A percentile compares a stretch with the other conserved stretches of the same genome.
These are phyloP conservation scores for Reticulitermes lucifugus DNA, from an alignment of 2,888 invertebrate genomes.

Conservation along the genomic window DNA sequence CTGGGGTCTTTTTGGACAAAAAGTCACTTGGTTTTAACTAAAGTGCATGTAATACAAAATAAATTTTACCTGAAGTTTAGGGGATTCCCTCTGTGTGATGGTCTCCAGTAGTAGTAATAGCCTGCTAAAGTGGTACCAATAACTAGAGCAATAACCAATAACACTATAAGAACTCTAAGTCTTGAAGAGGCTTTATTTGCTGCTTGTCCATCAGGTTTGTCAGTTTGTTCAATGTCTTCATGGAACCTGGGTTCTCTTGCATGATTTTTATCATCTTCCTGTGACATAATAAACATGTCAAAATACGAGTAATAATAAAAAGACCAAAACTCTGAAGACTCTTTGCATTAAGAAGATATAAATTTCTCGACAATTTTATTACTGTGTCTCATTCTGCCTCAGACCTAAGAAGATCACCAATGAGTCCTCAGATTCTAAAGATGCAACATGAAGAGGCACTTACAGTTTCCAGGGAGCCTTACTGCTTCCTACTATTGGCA, in stretches of 20 bases:
- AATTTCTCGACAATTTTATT: not conserved
- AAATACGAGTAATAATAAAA: not conserved
- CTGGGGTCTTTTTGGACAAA: too few relatives aligned
- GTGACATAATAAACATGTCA: not conserved
- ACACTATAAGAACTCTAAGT: not conserved
- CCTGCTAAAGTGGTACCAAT: not conserved
- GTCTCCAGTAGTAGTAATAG: not conserved
- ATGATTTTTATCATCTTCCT: not conserved
- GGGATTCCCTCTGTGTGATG: not conserved
- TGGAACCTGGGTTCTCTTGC: not conserved
- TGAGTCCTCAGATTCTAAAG: not conserved
- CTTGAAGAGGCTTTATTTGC: not conserved
- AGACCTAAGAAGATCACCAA: not conserved
- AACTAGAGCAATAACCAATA: not conserved
- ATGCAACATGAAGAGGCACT: too few relatives aligned
- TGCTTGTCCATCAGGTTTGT: not conserved
- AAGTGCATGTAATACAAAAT: not conserved
- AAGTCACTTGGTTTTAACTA: not conserved
- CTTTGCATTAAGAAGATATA: not conserved
- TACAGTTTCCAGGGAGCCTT: not conserved
- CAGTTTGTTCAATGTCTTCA: not conserved
- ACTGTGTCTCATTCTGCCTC: not conserved
- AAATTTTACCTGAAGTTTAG: constrained; percentile 5
- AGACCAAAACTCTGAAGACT: not conserved
- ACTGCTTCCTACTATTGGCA: not conserved